Evolutionary conservation across 2,113 vertebrate species (phyloP), one percentile per base, ranked within the genome.

Genomic region (Dunckerocampus dactyliophorus): DNA sequence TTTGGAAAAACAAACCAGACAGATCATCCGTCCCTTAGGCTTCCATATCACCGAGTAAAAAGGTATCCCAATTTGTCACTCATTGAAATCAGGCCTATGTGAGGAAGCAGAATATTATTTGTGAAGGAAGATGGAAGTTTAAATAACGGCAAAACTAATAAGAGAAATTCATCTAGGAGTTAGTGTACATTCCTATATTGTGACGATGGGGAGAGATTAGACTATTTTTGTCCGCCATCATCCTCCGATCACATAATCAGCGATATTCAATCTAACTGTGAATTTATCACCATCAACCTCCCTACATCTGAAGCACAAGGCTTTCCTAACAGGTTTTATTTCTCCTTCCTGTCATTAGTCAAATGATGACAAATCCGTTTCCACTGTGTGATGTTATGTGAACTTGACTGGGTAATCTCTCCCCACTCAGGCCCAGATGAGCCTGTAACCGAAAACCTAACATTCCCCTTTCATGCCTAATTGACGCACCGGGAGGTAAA

Each of bases 301-400:
- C 72, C 76, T 64, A 53, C 74, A 67, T 61, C 70, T 72, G 61
- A 74, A 69, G 77, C 82, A 63, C 71, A 67, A 69, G 59, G 74
- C 81, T 86, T 79, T 83, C 80, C 74, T 87, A 89, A 88, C 77
- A 78, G 71, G 56, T 84, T 87, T 88, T 82, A 84, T 87, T 84
- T 70, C 62, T 75, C 83, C 76, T 75, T 76, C 64, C 81, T 70
- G 70, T 82, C 85, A 88, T 89, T 82, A 85, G 85, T 87, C 86
- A 89, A 85, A 83, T 65, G 70, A 79, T 83, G 83, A 85, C 80
- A 88, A 87, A 88, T 87, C 68, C 75, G 81, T 84, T 74, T 81
- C 72, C 53, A 16, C 70, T 69, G 71, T 79, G 80, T 75, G 82
- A 80, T 87, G 76, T 83, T 85, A 84, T 81, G 79, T 82, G 81